phyloP scores from a whole-genome alignment of 2,888 invertebrate genomes.

The Leptarthrus brevirostris region DNA sequence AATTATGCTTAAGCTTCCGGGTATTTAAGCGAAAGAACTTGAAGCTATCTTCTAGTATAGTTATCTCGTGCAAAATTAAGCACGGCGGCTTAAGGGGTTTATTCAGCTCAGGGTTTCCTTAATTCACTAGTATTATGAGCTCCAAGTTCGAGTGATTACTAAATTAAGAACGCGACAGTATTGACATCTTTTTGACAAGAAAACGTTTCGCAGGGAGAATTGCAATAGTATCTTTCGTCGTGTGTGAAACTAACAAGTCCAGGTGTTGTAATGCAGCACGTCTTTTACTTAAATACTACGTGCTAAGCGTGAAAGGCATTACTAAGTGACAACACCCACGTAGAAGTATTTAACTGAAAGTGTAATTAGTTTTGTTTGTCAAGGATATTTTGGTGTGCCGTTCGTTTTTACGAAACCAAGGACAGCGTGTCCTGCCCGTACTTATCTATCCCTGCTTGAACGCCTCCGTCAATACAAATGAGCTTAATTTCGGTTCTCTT shows the following conservation, averaged over 20 bases:
- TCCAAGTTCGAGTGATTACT: too few relatives aligned
- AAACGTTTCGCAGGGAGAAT: too few relatives aligned
- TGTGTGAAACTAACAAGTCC: too few relatives aligned
- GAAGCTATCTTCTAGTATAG: too few relatives aligned
- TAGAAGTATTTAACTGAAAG: neutral
- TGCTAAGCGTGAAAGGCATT: neutral
- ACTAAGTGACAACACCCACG: constrained; percentile 4
- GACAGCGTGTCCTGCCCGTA: neutral
- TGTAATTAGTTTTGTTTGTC: neutral
- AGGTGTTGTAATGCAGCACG: constrained; percentile 13
- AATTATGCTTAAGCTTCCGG: constrained; percentile 10
- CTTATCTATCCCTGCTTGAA: neutral
- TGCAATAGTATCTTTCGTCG: neutral
- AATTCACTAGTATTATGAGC: too few relatives aligned
- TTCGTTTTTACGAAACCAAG: neutral
- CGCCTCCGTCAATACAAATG: neutral
- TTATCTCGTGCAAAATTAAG: too few relatives aligned
- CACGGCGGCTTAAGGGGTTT: too few relatives aligned
- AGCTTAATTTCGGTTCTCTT: constrained; percentile 26
- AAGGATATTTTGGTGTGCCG: neutral
- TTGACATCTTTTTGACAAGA: too few relatives aligned
- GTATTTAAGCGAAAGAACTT: neutral
- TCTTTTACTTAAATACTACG: constrained; percentile 8
- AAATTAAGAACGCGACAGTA: too few relatives aligned
- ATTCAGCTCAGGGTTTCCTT: too few relatives aligned